Percentiles rank a stretch among this genome's conserved stretches.
Evolutionary conservation across 2,888 invertebrate genomes (phyloP).

Genomic region (Cremastobaeus sp.): DNA sequence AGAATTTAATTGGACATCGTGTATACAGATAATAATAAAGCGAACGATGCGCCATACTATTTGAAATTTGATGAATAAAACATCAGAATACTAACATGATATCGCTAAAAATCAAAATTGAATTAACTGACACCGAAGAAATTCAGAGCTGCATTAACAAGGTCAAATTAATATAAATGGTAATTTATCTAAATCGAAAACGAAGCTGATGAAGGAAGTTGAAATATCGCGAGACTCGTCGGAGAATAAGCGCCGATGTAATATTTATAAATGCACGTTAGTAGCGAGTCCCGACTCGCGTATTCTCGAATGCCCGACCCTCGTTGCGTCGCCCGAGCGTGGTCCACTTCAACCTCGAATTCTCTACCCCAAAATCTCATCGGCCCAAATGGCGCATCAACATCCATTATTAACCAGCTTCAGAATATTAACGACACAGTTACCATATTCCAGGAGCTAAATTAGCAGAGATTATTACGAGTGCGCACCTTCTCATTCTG

Average conservation of each 20-base stretch:
- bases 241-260: slow-evolving; percentile 67
- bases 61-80: no score
- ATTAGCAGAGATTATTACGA: slow-evolving; percentile 78
- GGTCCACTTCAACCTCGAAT: slow-evolving; percentile 74
- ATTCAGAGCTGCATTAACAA: slow-evolving; percentile 34
- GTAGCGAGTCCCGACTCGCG: slow-evolving; percentile 64
- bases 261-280: slow-evolving; percentile 74
- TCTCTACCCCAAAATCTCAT: slow-evolving; percentile 76
- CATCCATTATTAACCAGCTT: slow-evolving; percentile 77
- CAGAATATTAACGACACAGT: slow-evolving; percentile 78
- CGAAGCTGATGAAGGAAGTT: slow-evolving; percentile 61
- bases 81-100: slow-evolving; percentile 6
- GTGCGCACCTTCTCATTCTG: slow-evolving; percentile 68
- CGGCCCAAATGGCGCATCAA: slow-evolving; percentile 78
- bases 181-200: slow-evolving; percentile 58
- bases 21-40: neutral
- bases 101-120: slow-evolving; percentile 38
- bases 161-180: slow-evolving; percentile 55
- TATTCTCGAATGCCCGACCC: slow-evolving; percentile 65
- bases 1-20: neutral
- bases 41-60: neutral
- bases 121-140: slow-evolving; percentile 21
- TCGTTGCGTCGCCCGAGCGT: slow-evolving; percentile 61
- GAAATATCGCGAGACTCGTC: slow-evolving; percentile 60
- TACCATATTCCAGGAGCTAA: slow-evolving; percentile 77